A percentile compares a stretch with the other conserved stretches of the same genome.
Conservation (phyloP, 2,888 invertebrate genomes). For the Stenoptilia bipunctidactyla region DNA sequence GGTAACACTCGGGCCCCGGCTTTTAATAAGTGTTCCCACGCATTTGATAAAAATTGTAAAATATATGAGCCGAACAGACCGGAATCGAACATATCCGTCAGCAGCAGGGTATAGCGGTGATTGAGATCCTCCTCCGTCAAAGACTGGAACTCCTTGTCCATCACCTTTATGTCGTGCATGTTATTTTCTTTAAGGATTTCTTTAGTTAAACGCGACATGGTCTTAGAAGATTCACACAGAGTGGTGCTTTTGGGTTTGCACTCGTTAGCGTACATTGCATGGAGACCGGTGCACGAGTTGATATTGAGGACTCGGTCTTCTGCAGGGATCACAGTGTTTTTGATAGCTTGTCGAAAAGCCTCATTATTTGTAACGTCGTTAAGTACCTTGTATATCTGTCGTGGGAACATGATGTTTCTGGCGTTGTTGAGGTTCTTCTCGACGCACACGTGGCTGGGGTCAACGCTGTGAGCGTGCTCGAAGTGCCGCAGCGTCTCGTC, state of each 20-base stretch:
- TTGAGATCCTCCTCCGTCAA: not conserved
- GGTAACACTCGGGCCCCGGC: constrained; percentile 3
- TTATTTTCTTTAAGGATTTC: not conserved
- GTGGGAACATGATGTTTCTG: constrained; percentile 5
- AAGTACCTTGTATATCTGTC: not conserved
- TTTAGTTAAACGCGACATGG: constrained; percentile 1
- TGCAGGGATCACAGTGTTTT: constrained; percentile 6
- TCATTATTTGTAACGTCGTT: constrained; percentile 11
- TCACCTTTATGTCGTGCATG: not conserved
- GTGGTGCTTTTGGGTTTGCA: constrained; percentile 40
- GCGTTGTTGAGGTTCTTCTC: constrained; percentile 13
- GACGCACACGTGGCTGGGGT: constrained; percentile 44
- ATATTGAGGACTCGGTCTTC: constrained; percentile 15
- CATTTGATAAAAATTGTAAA: not conserved
- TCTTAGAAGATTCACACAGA: constrained; percentile 1
- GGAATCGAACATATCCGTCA: constrained; percentile 6
- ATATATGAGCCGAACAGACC: constrained; percentile 3
- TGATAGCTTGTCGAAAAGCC: constrained; percentile 16
- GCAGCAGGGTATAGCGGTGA: constrained; percentile 1
- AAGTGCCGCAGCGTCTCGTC: constrained; percentile 61
- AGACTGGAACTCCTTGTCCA: not conserved
- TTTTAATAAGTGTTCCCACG: constrained; percentile 1
- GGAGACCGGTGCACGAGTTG: constrained; percentile 28
- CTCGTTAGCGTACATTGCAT: constrained; percentile 72
- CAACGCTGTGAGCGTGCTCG: constrained; percentile 45